phyloP scores from a whole-genome alignment of 2,113 vertebrate species.

The Odocoileus virginianus region DNA sequence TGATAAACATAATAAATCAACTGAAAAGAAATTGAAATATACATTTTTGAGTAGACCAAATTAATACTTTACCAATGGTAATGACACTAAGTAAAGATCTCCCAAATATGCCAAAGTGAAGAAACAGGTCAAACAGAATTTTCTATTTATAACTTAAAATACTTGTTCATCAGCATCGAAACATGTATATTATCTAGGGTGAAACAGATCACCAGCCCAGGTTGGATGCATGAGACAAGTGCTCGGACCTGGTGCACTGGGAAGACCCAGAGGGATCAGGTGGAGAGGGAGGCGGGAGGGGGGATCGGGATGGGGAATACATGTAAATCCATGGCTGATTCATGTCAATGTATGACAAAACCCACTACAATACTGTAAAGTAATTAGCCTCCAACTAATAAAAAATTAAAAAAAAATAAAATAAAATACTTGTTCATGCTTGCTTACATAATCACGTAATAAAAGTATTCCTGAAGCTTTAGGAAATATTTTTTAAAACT shows the following conservation, averaged over 20 bases:
- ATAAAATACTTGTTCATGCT: not conserved
- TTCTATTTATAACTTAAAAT: not conserved
- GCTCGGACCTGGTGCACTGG: no score
- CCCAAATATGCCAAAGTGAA: not conserved
- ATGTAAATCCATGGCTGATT: no score
- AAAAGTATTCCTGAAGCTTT: not conserved
- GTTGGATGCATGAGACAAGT: no score
- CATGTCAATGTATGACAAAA: no score
- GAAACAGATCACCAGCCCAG: no score
- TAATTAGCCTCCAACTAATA: no score
- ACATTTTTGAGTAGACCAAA: not conserved
- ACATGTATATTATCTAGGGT: no score
- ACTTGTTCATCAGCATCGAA: not conserved
- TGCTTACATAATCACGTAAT: not conserved
- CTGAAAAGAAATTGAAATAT: not conserved
- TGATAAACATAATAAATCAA: slow-evolving; percentile 4
- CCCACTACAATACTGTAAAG: no score
- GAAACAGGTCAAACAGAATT: not conserved
- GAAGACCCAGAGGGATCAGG: no score
- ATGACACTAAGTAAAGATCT: not conserved
- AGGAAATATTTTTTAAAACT: not conserved
- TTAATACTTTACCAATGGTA: slow-evolving; percentile 10
- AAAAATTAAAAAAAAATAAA: no score
- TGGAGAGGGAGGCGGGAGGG: no score
- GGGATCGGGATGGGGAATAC: no score